phyloP scores from a whole-genome alignment of 2,888 invertebrate species.

The Pedicia rivosa region DNA sequence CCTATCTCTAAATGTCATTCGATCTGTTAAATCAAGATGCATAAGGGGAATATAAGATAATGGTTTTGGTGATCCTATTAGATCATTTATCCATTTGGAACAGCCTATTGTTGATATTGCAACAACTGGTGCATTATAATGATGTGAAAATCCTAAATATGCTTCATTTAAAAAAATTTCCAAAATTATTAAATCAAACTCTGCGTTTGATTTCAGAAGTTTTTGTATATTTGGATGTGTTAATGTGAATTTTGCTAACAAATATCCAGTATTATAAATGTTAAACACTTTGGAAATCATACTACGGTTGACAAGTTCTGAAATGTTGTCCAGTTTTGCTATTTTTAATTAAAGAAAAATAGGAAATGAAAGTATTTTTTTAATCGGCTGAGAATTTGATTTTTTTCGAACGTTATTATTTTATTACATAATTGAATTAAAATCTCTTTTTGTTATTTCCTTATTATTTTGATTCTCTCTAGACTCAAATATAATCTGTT shows the following conservation, averaged over 20 bases:
- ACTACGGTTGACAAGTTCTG: too few relatives aligned
- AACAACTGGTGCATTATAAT: constrained; percentile 23
- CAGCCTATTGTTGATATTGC: constrained; percentile 14
- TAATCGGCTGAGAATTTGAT: too few relatives aligned
- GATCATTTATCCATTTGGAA: constrained; percentile 2
- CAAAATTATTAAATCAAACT: constrained; percentile 26
- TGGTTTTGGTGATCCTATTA: constrained; percentile 1
- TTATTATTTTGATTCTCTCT: too few relatives aligned
- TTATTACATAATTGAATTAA: too few relatives aligned
- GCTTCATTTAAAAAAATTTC: constrained; percentile 29
- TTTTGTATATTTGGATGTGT: constrained; percentile 15
- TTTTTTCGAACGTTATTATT: too few relatives aligned
- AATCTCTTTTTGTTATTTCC: too few relatives aligned
- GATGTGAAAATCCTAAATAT: constrained; percentile 17
- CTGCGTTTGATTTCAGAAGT: constrained; percentile 21
- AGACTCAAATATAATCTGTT: too few relatives aligned
- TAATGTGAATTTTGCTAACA: constrained; percentile 17
- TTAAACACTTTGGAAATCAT: too few relatives aligned
- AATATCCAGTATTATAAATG: too few relatives aligned
- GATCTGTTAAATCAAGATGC: constrained; percentile 3
- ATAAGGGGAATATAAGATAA: constrained; percentile 5
- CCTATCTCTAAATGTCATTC: constrained; percentile 1
- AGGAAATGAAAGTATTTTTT: too few relatives aligned
- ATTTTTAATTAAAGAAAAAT: too few relatives aligned
- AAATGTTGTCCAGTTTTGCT: too few relatives aligned